A percentile compares a stretch with the other conserved stretches of the same genome.
Evolutionary conservation across 30 jellyfish, hydroid and myxozoan species (phyloP).

Genomic region (Calvadosia cruxmelitensis): DNA sequence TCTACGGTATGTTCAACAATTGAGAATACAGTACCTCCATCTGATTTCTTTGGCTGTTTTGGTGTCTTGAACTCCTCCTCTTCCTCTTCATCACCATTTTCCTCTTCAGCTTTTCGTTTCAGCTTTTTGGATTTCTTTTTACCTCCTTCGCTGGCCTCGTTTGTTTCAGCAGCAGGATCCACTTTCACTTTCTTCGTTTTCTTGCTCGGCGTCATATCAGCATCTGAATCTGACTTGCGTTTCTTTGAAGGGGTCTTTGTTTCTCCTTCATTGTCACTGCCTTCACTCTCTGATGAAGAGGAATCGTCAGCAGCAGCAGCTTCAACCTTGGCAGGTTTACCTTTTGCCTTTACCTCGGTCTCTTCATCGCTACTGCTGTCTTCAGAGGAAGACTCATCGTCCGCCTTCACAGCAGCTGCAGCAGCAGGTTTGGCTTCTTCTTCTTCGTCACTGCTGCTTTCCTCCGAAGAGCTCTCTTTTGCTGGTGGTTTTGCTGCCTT

Average conservation of each 20-base stretch:
- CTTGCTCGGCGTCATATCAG: too few relatives aligned
- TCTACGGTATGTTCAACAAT: too few relatives aligned
- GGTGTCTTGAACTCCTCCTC: slow-evolving; percentile 3
- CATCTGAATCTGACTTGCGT: too few relatives aligned
- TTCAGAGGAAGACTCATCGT: slow-evolving; percentile 27
- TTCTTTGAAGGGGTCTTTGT: too few relatives aligned
- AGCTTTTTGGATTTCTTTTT: not conserved
- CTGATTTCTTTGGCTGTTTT: not conserved
- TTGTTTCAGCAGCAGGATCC: slow-evolving; percentile 18
- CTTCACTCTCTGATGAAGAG: too few relatives aligned
- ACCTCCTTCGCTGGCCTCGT: slow-evolving; percentile 9
- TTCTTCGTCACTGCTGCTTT: not conserved
- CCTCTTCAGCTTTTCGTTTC: slow-evolving; percentile 3
- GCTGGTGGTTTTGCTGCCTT: slow-evolving; percentile 19
- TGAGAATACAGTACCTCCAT: not conserved
- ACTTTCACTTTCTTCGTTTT: slow-evolving; percentile 4
- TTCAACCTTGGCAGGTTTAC: not conserved
- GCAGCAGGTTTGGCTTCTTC: slow-evolving; percentile 14
- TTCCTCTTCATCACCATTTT: slow-evolving; percentile 30
- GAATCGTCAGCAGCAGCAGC: slow-evolving; percentile 16
- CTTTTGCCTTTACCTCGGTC: slow-evolving; percentile 7
- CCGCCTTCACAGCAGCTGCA: slow-evolving; percentile 19
- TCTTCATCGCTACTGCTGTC: slow-evolving; percentile 19
- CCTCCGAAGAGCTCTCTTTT: slow-evolving; percentile 1
- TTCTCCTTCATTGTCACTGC: too few relatives aligned